Evolutionary conservation across 2,888 invertebrate species (phyloP), one percentile per base, ranked within the genome.

Genomic region (Chydorus sphaericus): DNA sequence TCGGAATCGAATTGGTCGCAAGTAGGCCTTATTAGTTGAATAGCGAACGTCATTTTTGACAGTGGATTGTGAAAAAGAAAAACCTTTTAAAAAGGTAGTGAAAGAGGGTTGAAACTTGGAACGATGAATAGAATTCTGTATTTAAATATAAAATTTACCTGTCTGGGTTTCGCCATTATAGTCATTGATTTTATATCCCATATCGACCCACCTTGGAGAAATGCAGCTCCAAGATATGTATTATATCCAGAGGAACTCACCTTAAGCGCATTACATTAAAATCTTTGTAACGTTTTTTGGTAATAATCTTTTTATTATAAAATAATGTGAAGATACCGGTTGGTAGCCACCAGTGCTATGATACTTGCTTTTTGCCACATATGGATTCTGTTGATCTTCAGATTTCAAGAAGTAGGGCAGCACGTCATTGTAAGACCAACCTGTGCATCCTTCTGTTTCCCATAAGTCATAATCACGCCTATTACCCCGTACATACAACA

Each of bases 401-500:
- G 87, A 87, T 70, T 89, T 90, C 29, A 83, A 72, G 67, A 90
- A 90, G 66, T 89, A 90, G 3, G 83, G 85, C 52, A 90, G 70
- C 3, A 90, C 83, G 61, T 85, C 78, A 37, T 82, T 75, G 69
- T 85, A 90, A 7, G 81, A 80, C 93, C 93, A 93, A 11, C 91
- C 92, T 0, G 77, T 74, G 68, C 89, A 89, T 1, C 91, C 92
- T 33, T 82, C 71, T 0, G 76, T 74, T 33, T 84, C 86, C 92
- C 92, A 93, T 26, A 79, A 75, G 67, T 91, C 87, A 71, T 88
- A 93, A 66, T 92, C 91, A 58, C 80, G 79, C 62, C 79, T 77
- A 65, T 89, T 91, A 54, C 92, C 92, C 53, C 93, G 77, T 10
- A 89, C 82, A 71, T 93, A 93, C 33, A 91, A 79, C 91, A 93